Conservation (phyloP, 37 sponge, comb jelly and placozoan genomes). For the Cliona cf. orientalis region DNA sequence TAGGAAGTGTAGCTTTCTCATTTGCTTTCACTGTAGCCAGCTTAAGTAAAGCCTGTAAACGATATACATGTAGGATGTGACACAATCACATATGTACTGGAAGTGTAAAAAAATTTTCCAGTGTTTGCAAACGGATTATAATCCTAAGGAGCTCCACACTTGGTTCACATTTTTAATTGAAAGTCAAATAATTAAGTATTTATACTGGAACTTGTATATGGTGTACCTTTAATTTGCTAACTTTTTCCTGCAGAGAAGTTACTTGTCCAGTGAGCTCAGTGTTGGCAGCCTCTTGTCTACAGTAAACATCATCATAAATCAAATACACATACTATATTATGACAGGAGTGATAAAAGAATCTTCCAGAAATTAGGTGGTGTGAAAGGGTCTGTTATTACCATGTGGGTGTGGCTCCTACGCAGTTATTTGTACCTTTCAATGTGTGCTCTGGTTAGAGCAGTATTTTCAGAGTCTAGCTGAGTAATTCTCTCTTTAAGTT, state of each 20-base stretch:
- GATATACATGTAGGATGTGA: neutral
- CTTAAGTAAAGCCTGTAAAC: slow-evolving; percentile 39
- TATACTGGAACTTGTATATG: neutral
- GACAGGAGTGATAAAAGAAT: no score
- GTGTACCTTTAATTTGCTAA: slow-evolving; percentile 39
- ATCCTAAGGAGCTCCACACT: neutral
- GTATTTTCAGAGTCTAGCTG: slow-evolving; percentile 74
- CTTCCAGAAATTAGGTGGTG: no score
- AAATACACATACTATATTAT: no score
- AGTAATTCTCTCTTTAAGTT: slow-evolving; percentile 62
- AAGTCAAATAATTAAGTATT: neutral
- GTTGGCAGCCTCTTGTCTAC: neutral
- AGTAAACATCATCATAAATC: no score
- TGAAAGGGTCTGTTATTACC: no score
- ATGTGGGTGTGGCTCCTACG: no score
- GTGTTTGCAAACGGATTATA: neutral
- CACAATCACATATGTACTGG: neutral
- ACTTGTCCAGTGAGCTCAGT: slow-evolving; percentile 18
- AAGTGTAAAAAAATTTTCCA: neutral
- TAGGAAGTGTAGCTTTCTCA: slow-evolving; percentile 30
- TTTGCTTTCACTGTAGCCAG: slow-evolving; percentile 47
- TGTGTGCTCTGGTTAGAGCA: slow-evolving; percentile 44
- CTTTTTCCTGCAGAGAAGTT: slow-evolving; percentile 10
- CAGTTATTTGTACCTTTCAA: slow-evolving; percentile 65
- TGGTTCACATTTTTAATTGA: neutral